These are phyloP conservation scores for Macrobrachium rosenbergii DNA, from an alignment of 1,140 invertebrate species.

Conservation along the genomic window DNA sequence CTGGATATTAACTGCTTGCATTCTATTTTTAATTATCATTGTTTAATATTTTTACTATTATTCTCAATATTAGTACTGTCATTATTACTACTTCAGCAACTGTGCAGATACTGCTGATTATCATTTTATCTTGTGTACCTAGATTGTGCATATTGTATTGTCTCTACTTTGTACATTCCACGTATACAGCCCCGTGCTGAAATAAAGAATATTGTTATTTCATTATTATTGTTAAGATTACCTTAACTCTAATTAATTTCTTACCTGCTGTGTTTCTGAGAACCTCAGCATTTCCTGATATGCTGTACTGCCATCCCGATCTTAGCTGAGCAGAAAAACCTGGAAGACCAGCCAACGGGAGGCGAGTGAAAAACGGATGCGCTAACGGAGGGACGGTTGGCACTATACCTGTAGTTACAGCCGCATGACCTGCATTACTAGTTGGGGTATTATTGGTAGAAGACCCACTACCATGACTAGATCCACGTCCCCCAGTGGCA, in stretches of 20 bases:
- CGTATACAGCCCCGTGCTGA: too few relatives aligned
- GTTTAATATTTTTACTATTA: too few relatives aligned
- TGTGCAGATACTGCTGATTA: too few relatives aligned
- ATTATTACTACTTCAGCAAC: too few relatives aligned
- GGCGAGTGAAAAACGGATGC: conserved; percentile 54
- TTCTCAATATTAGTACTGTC: too few relatives aligned
- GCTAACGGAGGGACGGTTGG: conserved; percentile 19
- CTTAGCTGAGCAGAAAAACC: conserved; percentile 59
- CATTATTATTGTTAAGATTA: too few relatives aligned
- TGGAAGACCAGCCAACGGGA: conserved; percentile 44
- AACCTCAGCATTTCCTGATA: conserved; percentile 64
- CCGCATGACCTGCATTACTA: not conserved
- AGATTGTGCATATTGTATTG: too few relatives aligned
- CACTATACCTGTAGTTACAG: not conserved
- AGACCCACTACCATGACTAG: not conserved
- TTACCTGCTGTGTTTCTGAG: conserved; percentile 59
- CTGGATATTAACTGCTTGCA: too few relatives aligned
- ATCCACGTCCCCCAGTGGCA: conserved; percentile 15
- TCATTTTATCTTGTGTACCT: too few relatives aligned
- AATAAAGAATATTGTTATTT: too few relatives aligned
- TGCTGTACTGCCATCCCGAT: conserved; percentile 65
- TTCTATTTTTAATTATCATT: too few relatives aligned
- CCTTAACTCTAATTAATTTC: not conserved
- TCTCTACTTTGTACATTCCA: too few relatives aligned
- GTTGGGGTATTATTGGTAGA: conserved; percentile 1